Conservation (phyloP, 2,113 vertebrate species). For the Eretmochelys imbricata region DNA sequence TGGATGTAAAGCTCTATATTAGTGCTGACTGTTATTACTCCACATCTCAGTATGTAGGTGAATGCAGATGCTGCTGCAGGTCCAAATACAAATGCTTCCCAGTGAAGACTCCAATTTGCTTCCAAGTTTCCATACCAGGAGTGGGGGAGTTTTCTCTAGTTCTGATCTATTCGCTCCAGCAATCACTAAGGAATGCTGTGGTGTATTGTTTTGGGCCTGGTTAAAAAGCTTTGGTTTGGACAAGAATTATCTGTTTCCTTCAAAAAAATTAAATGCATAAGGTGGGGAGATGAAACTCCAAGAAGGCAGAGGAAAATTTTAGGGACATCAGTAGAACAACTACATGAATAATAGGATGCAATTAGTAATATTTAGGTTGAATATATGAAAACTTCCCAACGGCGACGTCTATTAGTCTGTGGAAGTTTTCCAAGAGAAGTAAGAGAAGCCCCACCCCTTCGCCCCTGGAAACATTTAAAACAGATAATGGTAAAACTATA, state of each 20-base stretch:
- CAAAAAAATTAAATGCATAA: neutral
- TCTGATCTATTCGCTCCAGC: neutral
- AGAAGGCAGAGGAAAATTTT: neutral
- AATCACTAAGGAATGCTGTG: neutral
- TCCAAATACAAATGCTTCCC: neutral
- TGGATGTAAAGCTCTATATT: neutral
- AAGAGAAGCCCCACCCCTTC: neutral
- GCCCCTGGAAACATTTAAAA: neutral
- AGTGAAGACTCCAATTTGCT: neutral
- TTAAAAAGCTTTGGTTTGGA: neutral
- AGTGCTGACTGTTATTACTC: neutral
- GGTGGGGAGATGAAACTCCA: neutral
- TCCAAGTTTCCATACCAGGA: neutral
- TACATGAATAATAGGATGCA: neutral
- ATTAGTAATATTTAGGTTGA: neutral
- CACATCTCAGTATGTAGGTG: neutral
- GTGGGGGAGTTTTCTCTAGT: neutral
- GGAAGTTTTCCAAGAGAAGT: neutral
- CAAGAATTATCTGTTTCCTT: neutral
- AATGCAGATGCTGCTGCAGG: neutral
- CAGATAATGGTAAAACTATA: neutral
- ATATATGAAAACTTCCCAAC: neutral
- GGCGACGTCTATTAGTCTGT: neutral
- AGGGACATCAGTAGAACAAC: neutral
- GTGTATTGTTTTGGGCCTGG: conserved; percentile 3